Conservation (phyloP, 1,140 invertebrate species). For the Drosophila malerkotliana region DNA sequence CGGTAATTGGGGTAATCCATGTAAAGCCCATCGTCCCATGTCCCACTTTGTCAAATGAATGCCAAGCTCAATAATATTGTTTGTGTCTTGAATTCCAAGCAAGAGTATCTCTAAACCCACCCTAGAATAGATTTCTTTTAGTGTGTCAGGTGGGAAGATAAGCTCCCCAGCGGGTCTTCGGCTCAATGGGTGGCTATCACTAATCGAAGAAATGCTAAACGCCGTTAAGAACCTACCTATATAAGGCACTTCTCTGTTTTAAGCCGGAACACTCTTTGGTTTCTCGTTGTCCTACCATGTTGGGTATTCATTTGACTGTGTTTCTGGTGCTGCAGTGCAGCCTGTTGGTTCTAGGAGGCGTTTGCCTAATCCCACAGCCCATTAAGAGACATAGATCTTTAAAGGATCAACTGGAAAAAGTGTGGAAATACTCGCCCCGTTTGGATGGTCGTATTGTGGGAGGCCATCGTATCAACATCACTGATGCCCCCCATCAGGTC, state of each 20-base stretch:
- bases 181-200: constrained; percentile 49
- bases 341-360: constrained; percentile 49
- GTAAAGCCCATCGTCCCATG: background rate
- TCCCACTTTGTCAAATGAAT: background rate
- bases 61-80: background rate
- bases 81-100: constrained; percentile 1
- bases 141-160: constrained; percentile 31
- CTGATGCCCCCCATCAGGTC: constrained; percentile 84
- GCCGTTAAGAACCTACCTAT: constrained; percentile 14
- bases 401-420: constrained; percentile 21
- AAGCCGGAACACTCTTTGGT: background rate
- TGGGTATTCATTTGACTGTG: constrained; percentile 25
- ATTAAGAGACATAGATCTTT: constrained; percentile 57
- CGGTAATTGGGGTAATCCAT: background rate
- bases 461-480: constrained; percentile 83
- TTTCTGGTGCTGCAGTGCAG: constrained; percentile 52
- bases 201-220: constrained; percentile 16
- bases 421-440: constrained; percentile 46
- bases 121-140: constrained; percentile 2
- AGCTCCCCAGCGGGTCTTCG: constrained; percentile 39
- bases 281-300: constrained; percentile 36
- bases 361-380: constrained; percentile 69
- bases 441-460: constrained; percentile 84
- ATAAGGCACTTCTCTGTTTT: constrained; percentile 18
- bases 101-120: background rate